A percentile compares a stretch with the other conserved stretches of the same genome.
These are phyloP conservation scores for Cremastinae sp. DNA, from an alignment of 2,888 invertebrate genomes.

Conservation along the genomic window DNA sequence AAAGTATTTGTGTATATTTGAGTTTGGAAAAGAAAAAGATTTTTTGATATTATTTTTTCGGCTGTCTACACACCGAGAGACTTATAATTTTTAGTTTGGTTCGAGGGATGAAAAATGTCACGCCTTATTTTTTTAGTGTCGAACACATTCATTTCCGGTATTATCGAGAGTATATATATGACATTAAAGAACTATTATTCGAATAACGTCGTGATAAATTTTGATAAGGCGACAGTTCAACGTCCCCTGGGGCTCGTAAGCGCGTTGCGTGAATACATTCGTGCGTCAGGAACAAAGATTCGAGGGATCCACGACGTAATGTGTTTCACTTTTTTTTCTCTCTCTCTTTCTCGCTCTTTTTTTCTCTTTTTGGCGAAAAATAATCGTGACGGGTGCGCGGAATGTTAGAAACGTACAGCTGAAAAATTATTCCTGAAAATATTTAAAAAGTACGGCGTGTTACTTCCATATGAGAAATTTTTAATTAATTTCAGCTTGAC, in stretches of 20 bases:
- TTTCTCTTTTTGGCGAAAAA: slow-evolving; percentile 9
- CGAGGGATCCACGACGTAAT: slow-evolving; percentile 35
- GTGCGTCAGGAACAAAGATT: slow-evolving; percentile 34
- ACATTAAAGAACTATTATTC: slow-evolving; percentile 27
- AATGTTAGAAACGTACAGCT: slow-evolving; percentile 5
- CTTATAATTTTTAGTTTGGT: neutral
- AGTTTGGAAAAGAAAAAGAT: too few species aligned
- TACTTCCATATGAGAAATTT: too few species aligned
- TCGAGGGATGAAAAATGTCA: too few species aligned
- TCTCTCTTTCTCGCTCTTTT: neutral
- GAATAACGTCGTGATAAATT: slow-evolving; percentile 48
- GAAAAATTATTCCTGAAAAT: neutral
- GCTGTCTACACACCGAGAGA: too few species aligned
- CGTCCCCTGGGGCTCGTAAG: slow-evolving; percentile 12
- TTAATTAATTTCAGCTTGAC: too few species aligned
- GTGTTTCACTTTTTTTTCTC: slow-evolving; percentile 2
- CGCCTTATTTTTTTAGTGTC: neutral
- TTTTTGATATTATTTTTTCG: too few species aligned
- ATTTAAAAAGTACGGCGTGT: neutral
- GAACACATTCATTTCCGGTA: slow-evolving; percentile 17
- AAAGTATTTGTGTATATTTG: too few species aligned
- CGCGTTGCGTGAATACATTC: slow-evolving; percentile 23
- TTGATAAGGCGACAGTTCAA: slow-evolving; percentile 37
- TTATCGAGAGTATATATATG: slow-evolving; percentile 24
- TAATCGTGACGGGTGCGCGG: slow-evolving; percentile 26